These are phyloP conservation scores for Zygothrica quintamaculata DNA, from an alignment of 2,888 invertebrate genomes.

Conservation along the genomic window DNA sequence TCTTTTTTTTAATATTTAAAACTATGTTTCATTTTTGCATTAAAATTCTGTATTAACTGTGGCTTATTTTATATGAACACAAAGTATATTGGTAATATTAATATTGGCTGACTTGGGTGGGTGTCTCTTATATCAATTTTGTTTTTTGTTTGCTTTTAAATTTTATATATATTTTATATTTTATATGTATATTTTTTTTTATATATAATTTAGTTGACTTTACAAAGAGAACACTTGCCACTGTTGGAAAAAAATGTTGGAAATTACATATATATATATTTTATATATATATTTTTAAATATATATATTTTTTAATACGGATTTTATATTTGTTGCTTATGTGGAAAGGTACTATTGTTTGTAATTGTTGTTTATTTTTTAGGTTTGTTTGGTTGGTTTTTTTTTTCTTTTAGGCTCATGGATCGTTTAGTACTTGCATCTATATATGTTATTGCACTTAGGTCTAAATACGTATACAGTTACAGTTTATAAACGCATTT, in stretches of 20 bases:
- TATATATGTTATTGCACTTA: conserved; percentile 63
- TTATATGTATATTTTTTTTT: too few relatives aligned
- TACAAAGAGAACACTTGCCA: not conserved
- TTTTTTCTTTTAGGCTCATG: conserved; percentile 36
- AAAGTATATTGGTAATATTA: conserved; percentile 44
- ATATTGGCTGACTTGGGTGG: not conserved
- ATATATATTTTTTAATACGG: conserved; percentile 12
- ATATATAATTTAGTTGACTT: too few relatives aligned
- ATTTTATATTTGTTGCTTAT: conserved; percentile 43
- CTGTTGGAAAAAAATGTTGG: conserved; percentile 13
- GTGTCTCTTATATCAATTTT: too few relatives aligned
- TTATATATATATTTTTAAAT: conserved; percentile 12
- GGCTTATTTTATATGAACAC: conserved; percentile 61
- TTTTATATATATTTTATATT: not conserved
- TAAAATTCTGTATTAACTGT: conserved; percentile 7
- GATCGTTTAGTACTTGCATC: conserved; percentile 44
- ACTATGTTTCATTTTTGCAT: conserved; percentile 10
- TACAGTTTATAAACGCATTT: conserved; percentile 66
- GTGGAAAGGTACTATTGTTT: conserved; percentile 77
- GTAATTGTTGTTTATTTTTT: conserved; percentile 43
- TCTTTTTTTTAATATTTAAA: conserved; percentile 18
- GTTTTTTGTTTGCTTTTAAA: not conserved
- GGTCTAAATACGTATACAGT: conserved; percentile 72
- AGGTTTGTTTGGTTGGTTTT: conserved; percentile 37
- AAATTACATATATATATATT: conserved; percentile 11